These are phyloP conservation scores for Archaeoteleia sp. DNA, from an alignment of 2,888 invertebrate genomes.

Conservation along the genomic window DNA sequence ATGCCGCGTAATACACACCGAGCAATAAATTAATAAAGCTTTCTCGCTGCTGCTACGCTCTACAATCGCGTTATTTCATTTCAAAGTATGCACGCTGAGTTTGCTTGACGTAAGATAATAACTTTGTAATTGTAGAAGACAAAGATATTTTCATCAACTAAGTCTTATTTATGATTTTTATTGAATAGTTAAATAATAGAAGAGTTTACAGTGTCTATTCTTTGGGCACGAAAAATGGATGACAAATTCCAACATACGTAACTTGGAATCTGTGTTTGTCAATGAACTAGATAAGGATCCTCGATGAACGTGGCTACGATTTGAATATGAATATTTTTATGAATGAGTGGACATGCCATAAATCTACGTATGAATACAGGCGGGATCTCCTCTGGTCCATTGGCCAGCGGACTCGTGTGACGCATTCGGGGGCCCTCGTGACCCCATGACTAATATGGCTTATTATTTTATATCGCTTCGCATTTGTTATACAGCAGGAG, in stretches of 20 bases:
- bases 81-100: constrained; percentile 48
- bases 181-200: constrained; percentile 11
- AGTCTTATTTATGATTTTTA: too few relatives aligned
- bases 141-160: constrained; percentile 45
- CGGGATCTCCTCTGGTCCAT: constrained; percentile 16
- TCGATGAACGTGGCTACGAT: constrained; percentile 45
- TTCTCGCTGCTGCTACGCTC: constrained; percentile 58
- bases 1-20: constrained; percentile 62
- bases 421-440: constrained; percentile 46
- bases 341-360: constrained; percentile 73
- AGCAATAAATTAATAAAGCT: constrained; percentile 72
- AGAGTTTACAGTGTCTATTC: too few relatives aligned
- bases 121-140: constrained; percentile 69
- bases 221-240: constrained; percentile 20
- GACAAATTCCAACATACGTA: constrained; percentile 20
- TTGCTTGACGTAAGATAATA: constrained; percentile 56
- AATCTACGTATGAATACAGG: constrained; percentile 67
- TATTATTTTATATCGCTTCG: constrained; percentile 73
- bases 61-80: constrained; percentile 61
- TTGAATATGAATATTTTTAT: constrained; percentile 75
- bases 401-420: constrained; percentile 31
- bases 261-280: constrained; percentile 45
- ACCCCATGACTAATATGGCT: constrained; percentile 71
- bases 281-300: constrained; percentile 52
- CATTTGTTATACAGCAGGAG: constrained; percentile 66